phyloP scores from a whole-genome alignment of 2,888 invertebrate genomes.

The Andrena chrysosceles region DNA sequence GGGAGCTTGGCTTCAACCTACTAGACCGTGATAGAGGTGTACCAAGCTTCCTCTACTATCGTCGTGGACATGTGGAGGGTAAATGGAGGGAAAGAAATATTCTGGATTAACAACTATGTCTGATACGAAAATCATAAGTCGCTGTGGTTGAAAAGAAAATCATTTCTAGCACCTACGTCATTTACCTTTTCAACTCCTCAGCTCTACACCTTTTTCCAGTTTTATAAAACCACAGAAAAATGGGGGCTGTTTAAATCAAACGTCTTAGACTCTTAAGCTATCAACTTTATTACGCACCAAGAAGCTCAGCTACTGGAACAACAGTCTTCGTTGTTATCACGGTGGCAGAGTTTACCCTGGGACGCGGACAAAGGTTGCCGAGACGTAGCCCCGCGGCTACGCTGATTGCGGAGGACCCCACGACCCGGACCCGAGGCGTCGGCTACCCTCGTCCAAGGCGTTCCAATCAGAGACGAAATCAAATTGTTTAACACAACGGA shows the following conservation, averaged over 20 bases:
- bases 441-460: slow-evolving; percentile 70
- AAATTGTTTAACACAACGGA: slow-evolving; percentile 83
- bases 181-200: too few species aligned
- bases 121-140: too few species aligned
- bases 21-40: not conserved
- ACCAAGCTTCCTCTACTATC: not conserved
- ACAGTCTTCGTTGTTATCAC: slow-evolving; percentile 14
- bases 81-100: not conserved
- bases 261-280: not conserved
- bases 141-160: too few species aligned
- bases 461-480: slow-evolving; percentile 83
- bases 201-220: too few species aligned
- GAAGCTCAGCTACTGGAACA: not conserved
- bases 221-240: not conserved
- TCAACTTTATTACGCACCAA: not conserved
- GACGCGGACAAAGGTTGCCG: slow-evolving; percentile 69
- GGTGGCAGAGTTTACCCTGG: slow-evolving; percentile 43
- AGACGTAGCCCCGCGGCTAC: slow-evolving; percentile 80
- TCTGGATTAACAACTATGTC: not conserved
- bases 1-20: not conserved
- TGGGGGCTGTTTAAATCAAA: not conserved
- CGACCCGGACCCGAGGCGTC: slow-evolving; percentile 72
- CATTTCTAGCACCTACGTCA: too few species aligned
- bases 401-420: slow-evolving; percentile 82
- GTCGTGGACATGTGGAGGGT: not conserved